Percentiles rank a stretch among this genome's conserved stretches.
Evolutionary conservation across 2,888 invertebrate species (phyloP).

Genomic region (Noctua comes): DNA sequence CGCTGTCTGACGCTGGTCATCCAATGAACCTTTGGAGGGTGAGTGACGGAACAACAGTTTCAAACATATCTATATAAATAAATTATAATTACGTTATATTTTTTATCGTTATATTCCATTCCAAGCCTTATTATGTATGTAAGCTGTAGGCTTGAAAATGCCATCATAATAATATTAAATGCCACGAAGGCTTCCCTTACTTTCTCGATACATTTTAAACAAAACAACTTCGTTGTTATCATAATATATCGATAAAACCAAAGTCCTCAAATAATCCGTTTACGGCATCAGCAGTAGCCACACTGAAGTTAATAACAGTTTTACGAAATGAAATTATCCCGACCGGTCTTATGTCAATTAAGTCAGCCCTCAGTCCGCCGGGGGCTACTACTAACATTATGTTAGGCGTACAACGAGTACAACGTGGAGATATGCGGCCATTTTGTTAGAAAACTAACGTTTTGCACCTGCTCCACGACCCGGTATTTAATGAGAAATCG

Average conservation of each 20-base stretch:
- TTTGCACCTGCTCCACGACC: slow-evolving; percentile 63
- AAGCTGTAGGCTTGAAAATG: neutral
- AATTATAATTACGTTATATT: too few relatives aligned
- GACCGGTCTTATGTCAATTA: slow-evolving; percentile 72
- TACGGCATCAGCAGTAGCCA: slow-evolving; percentile 12
- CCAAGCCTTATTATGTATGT: neutral
- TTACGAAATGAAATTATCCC: slow-evolving; percentile 66
- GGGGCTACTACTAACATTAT: slow-evolving; percentile 40
- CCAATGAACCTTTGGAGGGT: too few relatives aligned
- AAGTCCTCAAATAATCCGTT: slow-evolving; percentile 33
- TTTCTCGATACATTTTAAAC: neutral
- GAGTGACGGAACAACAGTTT: too few relatives aligned
- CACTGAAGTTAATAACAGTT: slow-evolving; percentile 74
- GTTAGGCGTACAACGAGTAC: slow-evolving; percentile 56
- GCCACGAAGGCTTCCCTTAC: neutral
- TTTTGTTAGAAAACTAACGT: slow-evolving; percentile 64
- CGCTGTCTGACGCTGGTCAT: too few relatives aligned
- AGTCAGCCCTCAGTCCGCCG: slow-evolving; percentile 63
- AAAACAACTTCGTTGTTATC: neutral
- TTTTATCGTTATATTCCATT: neutral
- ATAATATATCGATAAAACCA: slow-evolving; percentile 7
- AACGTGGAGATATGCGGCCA: slow-evolving; percentile 62
- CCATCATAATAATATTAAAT: neutral
- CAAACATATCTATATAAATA: too few relatives aligned
- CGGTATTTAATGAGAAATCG: slow-evolving; percentile 32